Conservation (phyloP, 1,140 invertebrate genomes). For the Tetragnatha versicolor region DNA sequence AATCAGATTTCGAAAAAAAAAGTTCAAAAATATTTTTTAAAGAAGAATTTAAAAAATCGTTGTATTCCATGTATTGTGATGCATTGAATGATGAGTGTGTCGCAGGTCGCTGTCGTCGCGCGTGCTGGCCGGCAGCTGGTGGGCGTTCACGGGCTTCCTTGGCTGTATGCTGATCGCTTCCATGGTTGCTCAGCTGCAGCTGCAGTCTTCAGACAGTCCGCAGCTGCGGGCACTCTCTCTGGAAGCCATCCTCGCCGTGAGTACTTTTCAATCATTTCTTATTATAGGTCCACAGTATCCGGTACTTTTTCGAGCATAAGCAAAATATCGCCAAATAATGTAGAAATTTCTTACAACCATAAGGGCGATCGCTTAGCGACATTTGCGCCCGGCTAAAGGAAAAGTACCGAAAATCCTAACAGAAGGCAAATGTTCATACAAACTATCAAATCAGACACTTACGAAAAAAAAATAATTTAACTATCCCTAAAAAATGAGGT, state of each 20-base stretch:
- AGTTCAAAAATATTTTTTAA: no score
- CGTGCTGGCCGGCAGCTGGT: conserved; percentile 16
- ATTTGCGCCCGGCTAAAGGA: not conserved
- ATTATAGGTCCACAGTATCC: not conserved
- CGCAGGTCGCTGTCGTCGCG: conserved; percentile 33
- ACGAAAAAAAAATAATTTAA: not conserved
- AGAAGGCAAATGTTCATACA: not conserved
- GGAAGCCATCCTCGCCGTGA: conserved; percentile 29
- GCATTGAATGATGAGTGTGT: no score
- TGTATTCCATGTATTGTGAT: no score
- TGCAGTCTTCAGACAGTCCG: not conserved
- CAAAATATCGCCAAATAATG: not conserved
- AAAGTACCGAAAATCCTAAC: not conserved
- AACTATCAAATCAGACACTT: not conserved
- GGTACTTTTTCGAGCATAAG: not conserved
- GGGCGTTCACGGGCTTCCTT: conserved; percentile 4
- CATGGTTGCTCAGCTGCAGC: not conserved
- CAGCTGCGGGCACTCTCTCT: conserved; percentile 22
- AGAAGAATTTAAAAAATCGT: no score
- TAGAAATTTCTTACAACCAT: not conserved
- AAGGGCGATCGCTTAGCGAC: not conserved
- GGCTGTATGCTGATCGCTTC: conserved; percentile 24
- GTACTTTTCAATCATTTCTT: not conserved
- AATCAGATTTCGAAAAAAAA: no score
- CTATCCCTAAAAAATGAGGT: not conserved